Percentiles rank a stretch among this genome's conserved stretches.
These are phyloP conservation scores for Brachionus calyciflorus DNA, from an alignment of 1,140 invertebrate species.

Conservation along the genomic window DNA sequence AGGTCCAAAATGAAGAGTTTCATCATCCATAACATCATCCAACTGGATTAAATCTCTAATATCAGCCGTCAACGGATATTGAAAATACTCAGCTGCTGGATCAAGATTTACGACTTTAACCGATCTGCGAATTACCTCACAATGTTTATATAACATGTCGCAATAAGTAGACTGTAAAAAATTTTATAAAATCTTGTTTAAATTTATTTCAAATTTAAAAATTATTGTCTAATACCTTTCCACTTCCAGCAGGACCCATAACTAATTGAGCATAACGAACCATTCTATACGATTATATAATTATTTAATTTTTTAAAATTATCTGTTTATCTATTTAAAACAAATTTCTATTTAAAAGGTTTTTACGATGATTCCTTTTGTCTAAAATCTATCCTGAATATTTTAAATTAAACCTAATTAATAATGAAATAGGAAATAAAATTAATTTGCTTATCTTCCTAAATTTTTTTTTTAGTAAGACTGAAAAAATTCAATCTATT, in stretches of 20 bases:
- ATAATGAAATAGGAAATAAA: no score
- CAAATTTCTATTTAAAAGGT: no score
- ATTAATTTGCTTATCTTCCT: no score
- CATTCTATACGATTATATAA: no score
- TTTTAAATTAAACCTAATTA: no score
- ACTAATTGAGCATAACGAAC: conserved; percentile 82
- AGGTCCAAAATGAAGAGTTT: conserved; percentile 87
- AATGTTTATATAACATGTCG: conserved; percentile 79
- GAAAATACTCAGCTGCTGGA: conserved; percentile 92
- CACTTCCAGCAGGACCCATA: conserved; percentile 89
- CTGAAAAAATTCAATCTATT: no score
- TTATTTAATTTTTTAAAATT: not conserved
- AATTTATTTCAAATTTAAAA: not conserved
- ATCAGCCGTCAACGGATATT: conserved; percentile 81
- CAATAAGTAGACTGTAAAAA: conserved; percentile 81
- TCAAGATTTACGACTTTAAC: conserved; percentile 91
- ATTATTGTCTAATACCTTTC: conserved; percentile 69
- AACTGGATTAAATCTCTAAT: conserved; percentile 88
- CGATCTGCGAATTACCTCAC: conserved; percentile 69
- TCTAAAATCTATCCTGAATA: no score
- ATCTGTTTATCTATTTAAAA: not conserved
- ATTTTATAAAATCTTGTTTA: conserved; percentile 54
- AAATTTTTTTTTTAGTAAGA: no score
- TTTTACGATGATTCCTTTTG: no score
- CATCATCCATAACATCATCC: conserved; percentile 94